phyloP scores from a whole-genome alignment of 2,888 invertebrate species.

The Glyphotaelius pellucidus region DNA sequence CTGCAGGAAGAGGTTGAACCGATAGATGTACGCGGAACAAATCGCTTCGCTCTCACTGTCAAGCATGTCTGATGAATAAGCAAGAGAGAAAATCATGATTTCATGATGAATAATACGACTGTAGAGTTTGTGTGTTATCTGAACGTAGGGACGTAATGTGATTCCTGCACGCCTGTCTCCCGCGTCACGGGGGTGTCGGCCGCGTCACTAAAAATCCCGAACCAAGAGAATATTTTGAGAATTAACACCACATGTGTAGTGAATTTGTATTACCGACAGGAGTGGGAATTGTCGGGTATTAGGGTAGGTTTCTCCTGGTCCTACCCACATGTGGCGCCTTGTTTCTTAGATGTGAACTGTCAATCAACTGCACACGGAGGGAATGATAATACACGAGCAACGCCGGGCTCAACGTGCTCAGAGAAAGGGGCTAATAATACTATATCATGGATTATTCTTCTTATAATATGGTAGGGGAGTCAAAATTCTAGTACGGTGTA shows the following conservation, averaged over 20 bases:
- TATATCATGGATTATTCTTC: background rate
- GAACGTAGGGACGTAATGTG: conserved; percentile 8
- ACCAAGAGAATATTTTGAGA: conserved; percentile 31
- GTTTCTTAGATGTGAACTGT: conserved; percentile 44
- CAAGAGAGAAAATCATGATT: background rate
- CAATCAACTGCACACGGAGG: conserved; percentile 40
- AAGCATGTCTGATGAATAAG: background rate
- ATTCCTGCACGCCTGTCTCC: conserved; percentile 37
- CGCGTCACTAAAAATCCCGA: conserved; percentile 38
- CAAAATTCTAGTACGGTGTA: no score
- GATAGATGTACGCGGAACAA: background rate
- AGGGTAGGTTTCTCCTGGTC: background rate
- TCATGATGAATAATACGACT: background rate
- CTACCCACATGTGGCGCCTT: conserved; percentile 40
- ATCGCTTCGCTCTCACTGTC: background rate
- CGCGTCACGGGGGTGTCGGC: conserved; percentile 36
- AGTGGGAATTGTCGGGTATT: conserved; percentile 33
- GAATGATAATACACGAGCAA: conserved; percentile 20
- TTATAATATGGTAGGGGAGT: background rate
- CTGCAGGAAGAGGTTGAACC: background rate
- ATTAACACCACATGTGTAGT: conserved; percentile 54
- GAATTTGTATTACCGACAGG: conserved; percentile 34
- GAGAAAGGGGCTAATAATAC: background rate
- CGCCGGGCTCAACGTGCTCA: background rate
- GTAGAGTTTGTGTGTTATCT: background rate